Percentiles rank a stretch among this genome's conserved stretches.
These are phyloP conservation scores for Ibycter americanus DNA, from an alignment of 2,797 vertebrate species.

Conservation along the genomic window DNA sequence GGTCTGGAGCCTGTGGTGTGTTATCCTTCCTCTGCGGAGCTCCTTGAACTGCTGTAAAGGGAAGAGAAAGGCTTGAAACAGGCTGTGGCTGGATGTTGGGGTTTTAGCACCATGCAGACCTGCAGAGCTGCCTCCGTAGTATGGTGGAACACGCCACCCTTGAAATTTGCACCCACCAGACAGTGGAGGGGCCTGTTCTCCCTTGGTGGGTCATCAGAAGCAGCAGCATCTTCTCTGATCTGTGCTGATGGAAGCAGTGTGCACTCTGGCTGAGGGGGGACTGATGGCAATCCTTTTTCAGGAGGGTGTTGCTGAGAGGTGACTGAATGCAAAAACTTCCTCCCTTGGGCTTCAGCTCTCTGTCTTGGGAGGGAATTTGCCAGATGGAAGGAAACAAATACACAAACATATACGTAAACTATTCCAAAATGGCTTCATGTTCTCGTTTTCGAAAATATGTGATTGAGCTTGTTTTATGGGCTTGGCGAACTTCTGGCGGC, in stretches of 20 bases:
- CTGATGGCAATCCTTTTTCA: background rate
- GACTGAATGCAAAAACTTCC: background rate
- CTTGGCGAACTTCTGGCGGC: constrained; percentile 44
- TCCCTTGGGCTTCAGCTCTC: background rate
- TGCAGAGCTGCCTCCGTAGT: background rate
- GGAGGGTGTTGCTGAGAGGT: background rate
- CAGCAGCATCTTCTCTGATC: background rate
- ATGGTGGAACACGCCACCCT: background rate
- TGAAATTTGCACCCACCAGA: background rate
- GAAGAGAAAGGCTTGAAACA: background rate
- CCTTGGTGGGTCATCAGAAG: background rate
- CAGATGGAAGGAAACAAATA: constrained; percentile 37
- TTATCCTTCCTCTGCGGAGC: background rate
- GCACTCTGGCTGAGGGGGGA: background rate
- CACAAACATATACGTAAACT: constrained; percentile 27
- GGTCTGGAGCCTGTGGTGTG: background rate
- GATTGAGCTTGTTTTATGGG: constrained; percentile 55
- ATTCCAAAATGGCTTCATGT: constrained; percentile 21
- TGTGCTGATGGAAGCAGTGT: rapidly evolving
- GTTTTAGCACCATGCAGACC: background rate
- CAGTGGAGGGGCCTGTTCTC: background rate
- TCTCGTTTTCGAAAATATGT: background rate
- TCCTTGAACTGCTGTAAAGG: background rate
- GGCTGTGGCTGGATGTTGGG: background rate
- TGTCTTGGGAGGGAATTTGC: background rate